Percentiles rank a stretch among this genome's conserved stretches.
These are phyloP conservation scores for Poicephalus gulielmi DNA, from an alignment of 2,113 vertebrate species.

Conservation along the genomic window DNA sequence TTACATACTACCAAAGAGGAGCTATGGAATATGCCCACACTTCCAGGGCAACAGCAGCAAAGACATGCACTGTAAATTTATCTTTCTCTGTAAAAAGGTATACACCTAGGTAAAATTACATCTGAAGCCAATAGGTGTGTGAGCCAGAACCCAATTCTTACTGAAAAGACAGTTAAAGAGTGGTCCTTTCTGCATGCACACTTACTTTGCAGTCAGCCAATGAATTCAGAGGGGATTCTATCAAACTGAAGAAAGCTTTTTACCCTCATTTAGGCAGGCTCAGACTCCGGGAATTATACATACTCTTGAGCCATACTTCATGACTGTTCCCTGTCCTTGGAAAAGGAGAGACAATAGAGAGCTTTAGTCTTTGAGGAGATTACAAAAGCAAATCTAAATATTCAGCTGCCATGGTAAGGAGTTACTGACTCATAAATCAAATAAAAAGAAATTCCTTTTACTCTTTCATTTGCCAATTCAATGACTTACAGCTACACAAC, in stretches of 20 bases:
- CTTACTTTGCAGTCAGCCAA: conserved; percentile 25
- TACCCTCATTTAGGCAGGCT: conserved; percentile 52
- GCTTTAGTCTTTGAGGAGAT: conserved; percentile 55
- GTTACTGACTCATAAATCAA: conserved; percentile 46
- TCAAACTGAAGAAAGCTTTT: conserved; percentile 43
- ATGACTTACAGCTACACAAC: background rate
- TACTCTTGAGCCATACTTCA: conserved; percentile 49
- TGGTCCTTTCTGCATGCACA: background rate
- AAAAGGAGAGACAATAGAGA: conserved; percentile 38
- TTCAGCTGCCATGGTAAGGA: conserved; percentile 9
- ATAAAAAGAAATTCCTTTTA: conserved; percentile 27
- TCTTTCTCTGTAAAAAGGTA: background rate
- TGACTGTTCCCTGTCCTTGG: conserved; percentile 48
- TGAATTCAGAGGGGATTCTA: conserved; percentile 5
- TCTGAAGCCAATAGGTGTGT: background rate
- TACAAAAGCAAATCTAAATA: conserved; percentile 55
- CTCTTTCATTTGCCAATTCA: background rate
- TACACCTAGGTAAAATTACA: conserved; percentile 5
- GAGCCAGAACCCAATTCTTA: background rate
- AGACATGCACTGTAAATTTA: background rate
- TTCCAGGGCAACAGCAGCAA: background rate
- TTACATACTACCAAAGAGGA: background rate
- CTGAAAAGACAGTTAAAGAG: background rate
- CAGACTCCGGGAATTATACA: conserved; percentile 50
- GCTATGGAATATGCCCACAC: background rate